These are phyloP conservation scores for Drosophila leontia DNA, from an alignment of 1,140 invertebrate species.

Conservation along the genomic window DNA sequence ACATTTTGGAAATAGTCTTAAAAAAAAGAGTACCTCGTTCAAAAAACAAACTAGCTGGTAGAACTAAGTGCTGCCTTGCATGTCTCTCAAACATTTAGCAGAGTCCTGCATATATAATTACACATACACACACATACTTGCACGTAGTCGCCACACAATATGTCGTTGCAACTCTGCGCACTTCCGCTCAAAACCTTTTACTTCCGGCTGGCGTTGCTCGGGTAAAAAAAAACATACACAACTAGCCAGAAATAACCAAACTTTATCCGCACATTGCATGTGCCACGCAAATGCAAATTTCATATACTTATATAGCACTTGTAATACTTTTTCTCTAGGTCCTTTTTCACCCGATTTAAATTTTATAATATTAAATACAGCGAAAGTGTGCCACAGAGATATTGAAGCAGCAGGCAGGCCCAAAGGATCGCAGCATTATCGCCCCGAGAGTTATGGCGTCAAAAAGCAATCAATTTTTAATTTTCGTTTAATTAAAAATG, in stretches of 20 bases:
- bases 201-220: constrained; percentile 62
- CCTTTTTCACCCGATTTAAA: constrained; percentile 22
- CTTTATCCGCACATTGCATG: constrained; percentile 66
- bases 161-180: constrained; percentile 69
- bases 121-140: constrained; percentile 22
- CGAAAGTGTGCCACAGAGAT: constrained; percentile 48
- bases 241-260: constrained; percentile 60
- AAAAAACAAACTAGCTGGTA: constrained; percentile 63
- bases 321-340: constrained; percentile 16
- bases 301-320: constrained; percentile 10
- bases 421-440: constrained; percentile 33
- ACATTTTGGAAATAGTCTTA: constrained; percentile 9
- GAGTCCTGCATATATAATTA: constrained; percentile 66
- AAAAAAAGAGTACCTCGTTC: constrained; percentile 41
- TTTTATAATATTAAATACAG: constrained; percentile 37
- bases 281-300: constrained; percentile 66
- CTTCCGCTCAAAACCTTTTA: constrained; percentile 79
- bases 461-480: constrained; percentile 83
- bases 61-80: constrained; percentile 47
- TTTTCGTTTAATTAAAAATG: constrained; percentile 81
- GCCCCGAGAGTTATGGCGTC: constrained; percentile 65
- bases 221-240: constrained; percentile 60
- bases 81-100: constrained; percentile 63
- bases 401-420: constrained; percentile 22
- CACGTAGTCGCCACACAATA: constrained; percentile 25